Percentiles rank a stretch among this genome's conserved stretches.
Evolutionary conservation across 2,888 invertebrate species (phyloP).

Genomic region (Thereva unica): DNA sequence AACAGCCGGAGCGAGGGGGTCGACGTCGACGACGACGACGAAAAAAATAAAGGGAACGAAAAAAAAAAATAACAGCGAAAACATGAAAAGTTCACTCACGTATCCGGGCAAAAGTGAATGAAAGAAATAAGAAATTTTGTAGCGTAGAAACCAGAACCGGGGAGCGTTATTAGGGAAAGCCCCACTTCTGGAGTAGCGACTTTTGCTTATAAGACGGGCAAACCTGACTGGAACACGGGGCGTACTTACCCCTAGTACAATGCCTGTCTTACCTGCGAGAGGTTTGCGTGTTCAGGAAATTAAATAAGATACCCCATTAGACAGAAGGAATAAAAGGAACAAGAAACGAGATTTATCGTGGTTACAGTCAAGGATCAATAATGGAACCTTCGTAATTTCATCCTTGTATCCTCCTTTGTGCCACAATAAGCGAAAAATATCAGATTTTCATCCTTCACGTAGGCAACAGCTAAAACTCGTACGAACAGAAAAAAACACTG

Average conservation of each 20-base stretch:
- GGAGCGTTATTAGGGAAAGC: background rate
- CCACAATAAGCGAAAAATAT: slow-evolving; percentile 5
- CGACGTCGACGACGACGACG: background rate
- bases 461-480: too few relatives aligned
- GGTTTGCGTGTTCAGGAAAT: slow-evolving; percentile 35
- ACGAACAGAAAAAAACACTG: too few relatives aligned
- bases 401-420: slow-evolving; percentile 15
- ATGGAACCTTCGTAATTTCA: slow-evolving; percentile 14
- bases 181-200: slow-evolving; percentile 7
- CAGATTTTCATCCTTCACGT: slow-evolving; percentile 4
- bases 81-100: too few relatives aligned
- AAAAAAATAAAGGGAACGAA: background rate
- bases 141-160: slow-evolving; percentile 1
- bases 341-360: slow-evolving; percentile 30
- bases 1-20: background rate
- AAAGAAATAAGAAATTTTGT: slow-evolving; percentile 13
- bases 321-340: slow-evolving; percentile 26
- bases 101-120: background rate
- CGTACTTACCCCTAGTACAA: slow-evolving; percentile 5
- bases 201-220: slow-evolving; percentile 10
- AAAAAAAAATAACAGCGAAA: background rate
- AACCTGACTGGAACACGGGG: background rate
- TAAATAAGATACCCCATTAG: slow-evolving; percentile 35
- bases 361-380: slow-evolving; percentile 28
- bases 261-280: slow-evolving; percentile 14